These are phyloP conservation scores for Gorilla gorilla DNA, from an alignment of 2,113 vertebrate species.

Conservation along the genomic window DNA sequence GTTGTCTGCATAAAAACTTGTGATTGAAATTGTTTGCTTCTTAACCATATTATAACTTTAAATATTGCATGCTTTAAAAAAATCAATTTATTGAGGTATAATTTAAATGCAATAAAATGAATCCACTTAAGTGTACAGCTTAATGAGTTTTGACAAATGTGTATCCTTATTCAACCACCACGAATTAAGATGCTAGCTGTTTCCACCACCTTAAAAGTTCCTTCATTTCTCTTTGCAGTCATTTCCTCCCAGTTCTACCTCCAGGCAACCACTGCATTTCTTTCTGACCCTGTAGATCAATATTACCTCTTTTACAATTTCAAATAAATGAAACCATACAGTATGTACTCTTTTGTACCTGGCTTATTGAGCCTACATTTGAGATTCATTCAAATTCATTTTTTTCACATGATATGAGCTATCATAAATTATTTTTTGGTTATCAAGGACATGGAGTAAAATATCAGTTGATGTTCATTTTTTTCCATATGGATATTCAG, in stretches of 20 bases:
- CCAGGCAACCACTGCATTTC: not conserved
- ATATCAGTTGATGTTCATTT: not conserved
- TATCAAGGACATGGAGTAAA: constrained; percentile 37
- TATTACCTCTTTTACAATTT: not conserved
- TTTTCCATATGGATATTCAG: not conserved
- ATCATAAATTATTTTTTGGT: not conserved
- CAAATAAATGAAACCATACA: not conserved
- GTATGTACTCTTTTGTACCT: not conserved
- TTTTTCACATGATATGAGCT: not conserved
- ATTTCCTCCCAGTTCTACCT: not conserved
- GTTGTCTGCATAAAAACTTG: constrained; percentile 13
- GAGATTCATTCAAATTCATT: not conserved
- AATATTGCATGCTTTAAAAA: constrained; percentile 52
- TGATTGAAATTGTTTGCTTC: constrained; percentile 54
- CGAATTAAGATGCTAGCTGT: not conserved
- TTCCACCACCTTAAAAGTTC: not conserved
- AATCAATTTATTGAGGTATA: not conserved
- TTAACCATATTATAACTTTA: constrained; percentile 65
- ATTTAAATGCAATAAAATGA: not conserved
- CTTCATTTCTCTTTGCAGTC: not conserved
- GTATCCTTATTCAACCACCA: not conserved
- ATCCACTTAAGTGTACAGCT: not conserved
- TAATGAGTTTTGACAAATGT: not conserved
- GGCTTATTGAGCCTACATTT: not conserved
- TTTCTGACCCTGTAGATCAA: not conserved